These are phyloP conservation scores for Callyntrura guangdongensis DNA, from an alignment of 2,888 invertebrate species.

Conservation along the genomic window DNA sequence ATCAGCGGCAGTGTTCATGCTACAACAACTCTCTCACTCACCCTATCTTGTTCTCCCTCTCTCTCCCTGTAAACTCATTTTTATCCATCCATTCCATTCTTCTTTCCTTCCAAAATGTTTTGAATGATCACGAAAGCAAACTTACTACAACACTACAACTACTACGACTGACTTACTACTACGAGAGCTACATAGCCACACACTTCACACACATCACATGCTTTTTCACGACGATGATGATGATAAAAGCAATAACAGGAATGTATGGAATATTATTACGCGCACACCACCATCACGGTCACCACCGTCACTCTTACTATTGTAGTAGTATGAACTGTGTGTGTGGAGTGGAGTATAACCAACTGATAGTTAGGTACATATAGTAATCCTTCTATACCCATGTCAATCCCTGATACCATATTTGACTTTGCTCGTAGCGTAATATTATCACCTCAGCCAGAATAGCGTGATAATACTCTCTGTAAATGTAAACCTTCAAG, in stretches of 20 bases:
- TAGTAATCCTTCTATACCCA: constrained; percentile 35
- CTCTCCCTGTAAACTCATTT: constrained; percentile 27
- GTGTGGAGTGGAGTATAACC: too few relatives aligned
- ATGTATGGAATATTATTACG: constrained; percentile 39
- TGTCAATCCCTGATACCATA: constrained; percentile 10
- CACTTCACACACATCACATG: constrained; percentile 44
- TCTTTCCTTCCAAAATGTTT: constrained; percentile 36
- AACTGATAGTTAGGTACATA: background rate
- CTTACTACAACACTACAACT: constrained; percentile 42
- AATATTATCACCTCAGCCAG: background rate
- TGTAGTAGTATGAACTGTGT: too few relatives aligned
- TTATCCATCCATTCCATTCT: constrained; percentile 21
- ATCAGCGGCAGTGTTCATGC: background rate
- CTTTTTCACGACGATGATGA: constrained; percentile 35
- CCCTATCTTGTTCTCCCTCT: constrained; percentile 11
- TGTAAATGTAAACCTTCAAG: constrained; percentile 24
- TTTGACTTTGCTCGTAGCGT: constrained; percentile 15
- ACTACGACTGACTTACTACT: constrained; percentile 2
- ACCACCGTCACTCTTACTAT: background rate
- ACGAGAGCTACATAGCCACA: background rate
- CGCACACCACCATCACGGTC: background rate
- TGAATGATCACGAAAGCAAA: constrained; percentile 36
- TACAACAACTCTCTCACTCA: background rate
- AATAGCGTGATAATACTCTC: background rate
- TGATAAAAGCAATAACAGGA: constrained; percentile 7